Conservation (phyloP, 2,113 vertebrate genomes). For the Chaetodon auriga region DNA sequence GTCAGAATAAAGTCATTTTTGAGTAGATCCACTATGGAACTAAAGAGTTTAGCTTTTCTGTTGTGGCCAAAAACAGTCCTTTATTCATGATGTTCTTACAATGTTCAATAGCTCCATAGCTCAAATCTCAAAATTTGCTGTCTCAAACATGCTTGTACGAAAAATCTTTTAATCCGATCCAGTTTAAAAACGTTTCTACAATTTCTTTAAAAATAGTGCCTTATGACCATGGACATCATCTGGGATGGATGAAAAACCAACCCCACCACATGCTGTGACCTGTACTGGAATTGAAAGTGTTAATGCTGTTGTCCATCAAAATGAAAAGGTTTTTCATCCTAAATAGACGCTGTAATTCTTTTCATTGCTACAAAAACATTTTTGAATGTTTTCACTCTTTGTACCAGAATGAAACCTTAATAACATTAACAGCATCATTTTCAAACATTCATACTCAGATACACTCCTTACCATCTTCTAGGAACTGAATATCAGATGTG, state of each 20-base stretch:
- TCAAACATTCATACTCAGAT: not conserved
- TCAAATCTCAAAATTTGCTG: no score
- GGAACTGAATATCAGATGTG: conserved; percentile 97
- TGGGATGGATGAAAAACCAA: not conserved
- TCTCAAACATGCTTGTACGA: no score
- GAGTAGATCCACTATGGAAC: not conserved
- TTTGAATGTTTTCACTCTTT: not conserved
- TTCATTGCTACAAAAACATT: no score
- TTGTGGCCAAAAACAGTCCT: not conserved
- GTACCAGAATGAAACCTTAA: not conserved
- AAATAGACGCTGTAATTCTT: no score
- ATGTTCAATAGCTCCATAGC: no score
- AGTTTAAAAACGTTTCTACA: not conserved
- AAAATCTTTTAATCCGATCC: no score
- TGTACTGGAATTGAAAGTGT: not conserved
- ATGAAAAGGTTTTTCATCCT: not conserved
- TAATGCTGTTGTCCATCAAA: not conserved
- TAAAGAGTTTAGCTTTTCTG: not conserved
- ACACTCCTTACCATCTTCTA: conserved; percentile 91
- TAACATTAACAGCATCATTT: not conserved
- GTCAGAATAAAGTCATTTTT: not conserved
- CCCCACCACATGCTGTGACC: not conserved
- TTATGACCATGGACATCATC: not conserved
- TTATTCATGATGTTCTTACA: not conserved
- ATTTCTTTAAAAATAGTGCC: not conserved